Conservation (phyloP, 2,113 vertebrate genomes). For the Phoxinus phoxinus region DNA sequence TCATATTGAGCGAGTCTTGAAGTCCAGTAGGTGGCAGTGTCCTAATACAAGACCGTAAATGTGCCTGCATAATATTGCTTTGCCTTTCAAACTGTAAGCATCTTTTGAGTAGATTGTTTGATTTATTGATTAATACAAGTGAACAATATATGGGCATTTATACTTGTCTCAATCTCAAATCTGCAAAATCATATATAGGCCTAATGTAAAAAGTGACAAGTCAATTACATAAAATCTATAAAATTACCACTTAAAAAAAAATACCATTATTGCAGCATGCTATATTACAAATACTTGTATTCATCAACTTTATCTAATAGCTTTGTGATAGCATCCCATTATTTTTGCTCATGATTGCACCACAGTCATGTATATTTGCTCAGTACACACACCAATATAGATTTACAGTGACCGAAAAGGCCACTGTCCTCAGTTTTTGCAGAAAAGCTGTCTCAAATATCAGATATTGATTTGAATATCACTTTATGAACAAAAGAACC, state of each 20-base stretch:
- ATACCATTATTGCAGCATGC: background rate
- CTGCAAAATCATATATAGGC: background rate
- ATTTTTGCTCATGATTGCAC: background rate
- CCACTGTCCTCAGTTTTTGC: background rate
- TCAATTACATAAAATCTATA: background rate
- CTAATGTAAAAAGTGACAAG: background rate
- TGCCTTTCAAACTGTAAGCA: background rate
- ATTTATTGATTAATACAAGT: background rate
- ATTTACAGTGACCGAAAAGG: background rate
- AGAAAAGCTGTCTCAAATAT: background rate
- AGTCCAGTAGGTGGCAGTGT: constrained; percentile 45
- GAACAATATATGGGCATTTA: background rate
- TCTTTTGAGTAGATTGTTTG: background rate
- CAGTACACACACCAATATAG: background rate
- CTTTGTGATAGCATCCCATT: background rate
- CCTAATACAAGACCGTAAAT: background rate
- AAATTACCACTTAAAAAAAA: background rate
- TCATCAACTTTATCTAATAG: background rate
- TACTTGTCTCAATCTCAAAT: background rate
- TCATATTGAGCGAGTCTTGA: background rate
- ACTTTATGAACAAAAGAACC: background rate
- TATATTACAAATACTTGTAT: background rate
- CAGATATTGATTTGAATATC: background rate
- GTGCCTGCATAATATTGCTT: background rate
- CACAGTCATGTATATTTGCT: background rate